phyloP scores from a whole-genome alignment of 1,140 invertebrate genomes.

The Trichomalopsis sarcophagae region DNA sequence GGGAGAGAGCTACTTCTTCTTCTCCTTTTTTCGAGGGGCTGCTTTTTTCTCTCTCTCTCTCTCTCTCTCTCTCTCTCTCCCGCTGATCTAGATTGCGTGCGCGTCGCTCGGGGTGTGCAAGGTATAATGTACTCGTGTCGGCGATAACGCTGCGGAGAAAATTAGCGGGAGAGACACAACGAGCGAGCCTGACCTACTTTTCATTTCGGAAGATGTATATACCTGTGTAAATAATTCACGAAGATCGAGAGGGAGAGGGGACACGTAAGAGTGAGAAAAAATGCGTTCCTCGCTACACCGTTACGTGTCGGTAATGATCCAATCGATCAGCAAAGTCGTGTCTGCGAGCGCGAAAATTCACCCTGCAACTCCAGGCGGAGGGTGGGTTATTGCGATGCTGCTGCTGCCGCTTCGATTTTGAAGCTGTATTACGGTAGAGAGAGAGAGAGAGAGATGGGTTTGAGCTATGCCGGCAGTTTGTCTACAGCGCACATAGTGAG shows the following conservation, averaged over 20 bases:
- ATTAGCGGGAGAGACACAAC: conserved; percentile 7
- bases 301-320: conserved; percentile 21
- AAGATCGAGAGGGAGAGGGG: too few species aligned
- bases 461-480: background rate
- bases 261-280: background rate
- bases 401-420: background rate
- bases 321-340: conserved; percentile 24
- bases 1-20: conserved; percentile 1
- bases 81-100: background rate
- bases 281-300: background rate
- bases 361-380: background rate
- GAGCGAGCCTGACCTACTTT: background rate
- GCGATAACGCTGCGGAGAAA: background rate
- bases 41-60: background rate
- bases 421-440: background rate
- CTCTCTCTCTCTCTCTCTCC: background rate
- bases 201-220: background rate
- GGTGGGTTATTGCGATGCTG: background rate
- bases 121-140: too few species aligned
- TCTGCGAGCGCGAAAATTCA: background rate
- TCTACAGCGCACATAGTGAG: background rate
- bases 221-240: too few species aligned
- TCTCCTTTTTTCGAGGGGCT: background rate
- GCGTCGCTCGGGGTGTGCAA: background rate
- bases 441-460: background rate